phyloP scores from a whole-genome alignment of 2,113 vertebrate species.

The Phyllopteryx taeniolatus region DNA sequence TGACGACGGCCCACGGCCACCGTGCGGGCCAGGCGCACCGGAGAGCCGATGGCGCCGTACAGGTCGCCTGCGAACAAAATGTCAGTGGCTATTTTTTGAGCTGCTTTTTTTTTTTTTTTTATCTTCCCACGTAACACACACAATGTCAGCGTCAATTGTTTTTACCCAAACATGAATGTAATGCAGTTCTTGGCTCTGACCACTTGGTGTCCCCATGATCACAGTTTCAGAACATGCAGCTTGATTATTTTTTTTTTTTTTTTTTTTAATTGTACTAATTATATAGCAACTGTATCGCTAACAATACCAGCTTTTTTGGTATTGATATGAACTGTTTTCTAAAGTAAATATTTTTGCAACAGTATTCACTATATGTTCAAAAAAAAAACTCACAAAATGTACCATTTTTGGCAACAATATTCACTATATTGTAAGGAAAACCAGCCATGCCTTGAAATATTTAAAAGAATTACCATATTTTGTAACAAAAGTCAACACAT shows the following conservation, averaged over 20 bases:
- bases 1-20: conserved; percentile 91
- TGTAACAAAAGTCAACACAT: too few species aligned
- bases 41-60: conserved; percentile 94
- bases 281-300: too few species aligned
- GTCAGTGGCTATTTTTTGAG: neutral
- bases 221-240: neutral
- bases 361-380: too few species aligned
- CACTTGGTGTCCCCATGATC: conserved; percentile 52
- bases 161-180: neutral
- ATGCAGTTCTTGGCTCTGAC: conserved; percentile 16
- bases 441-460: too few species aligned
- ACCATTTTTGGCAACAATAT: too few species aligned
- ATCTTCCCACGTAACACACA: neutral
- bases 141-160: neutral
- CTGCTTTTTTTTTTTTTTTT: neutral
- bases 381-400: too few species aligned
- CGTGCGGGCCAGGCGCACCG: conserved; percentile 88
- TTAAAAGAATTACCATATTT: too few species aligned
- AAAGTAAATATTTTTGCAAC: too few species aligned
- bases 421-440: too few species aligned
- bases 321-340: too few species aligned
- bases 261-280: too few species aligned
- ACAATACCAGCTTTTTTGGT: too few species aligned
- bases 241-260: neutral
- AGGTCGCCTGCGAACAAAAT: conserved; percentile 80